These are phyloP conservation scores for Cryptotermes secundus DNA, from an alignment of 1,140 invertebrate species.

Conservation along the genomic window DNA sequence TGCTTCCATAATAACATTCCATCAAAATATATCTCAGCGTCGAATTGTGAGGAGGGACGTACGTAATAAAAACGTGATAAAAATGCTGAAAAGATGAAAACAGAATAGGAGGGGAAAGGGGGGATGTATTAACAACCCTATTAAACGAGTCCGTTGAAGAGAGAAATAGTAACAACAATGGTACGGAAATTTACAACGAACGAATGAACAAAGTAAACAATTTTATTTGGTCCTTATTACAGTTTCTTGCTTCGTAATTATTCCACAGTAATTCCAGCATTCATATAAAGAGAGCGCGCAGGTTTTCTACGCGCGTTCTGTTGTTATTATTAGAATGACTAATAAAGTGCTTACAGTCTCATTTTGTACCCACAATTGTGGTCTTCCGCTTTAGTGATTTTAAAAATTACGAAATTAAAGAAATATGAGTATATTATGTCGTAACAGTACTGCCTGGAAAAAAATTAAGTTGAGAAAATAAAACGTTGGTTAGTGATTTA, in stretches of 20 bases:
- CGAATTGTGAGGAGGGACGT: neutral
- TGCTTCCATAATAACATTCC: neutral
- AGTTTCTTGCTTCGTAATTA: neutral
- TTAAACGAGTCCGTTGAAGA: neutral
- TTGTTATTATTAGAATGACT: neutral
- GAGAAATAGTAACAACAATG: neutral
- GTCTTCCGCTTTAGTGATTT: neutral
- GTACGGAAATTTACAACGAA: neutral
- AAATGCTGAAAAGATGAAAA: neutral
- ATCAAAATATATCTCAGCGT: neutral
- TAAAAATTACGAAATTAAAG: neutral
- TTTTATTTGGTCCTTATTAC: slow-evolving; percentile 8
- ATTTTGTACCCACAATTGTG: neutral
- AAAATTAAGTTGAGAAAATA: too few species aligned
- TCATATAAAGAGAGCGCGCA: neutral
- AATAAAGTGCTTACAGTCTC: neutral
- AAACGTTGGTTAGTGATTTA: too few species aligned
- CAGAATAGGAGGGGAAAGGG: neutral
- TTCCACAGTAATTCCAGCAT: neutral
- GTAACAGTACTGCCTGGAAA: too few species aligned
- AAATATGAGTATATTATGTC: neutral
- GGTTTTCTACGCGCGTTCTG: neutral
- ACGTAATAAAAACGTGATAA: slow-evolving; percentile 12
- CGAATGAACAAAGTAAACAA: neutral
- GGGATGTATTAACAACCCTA: neutral